These are phyloP conservation scores for Euspilapteryx auroguttella DNA, from an alignment of 2,888 invertebrate genomes.

Conservation along the genomic window DNA sequence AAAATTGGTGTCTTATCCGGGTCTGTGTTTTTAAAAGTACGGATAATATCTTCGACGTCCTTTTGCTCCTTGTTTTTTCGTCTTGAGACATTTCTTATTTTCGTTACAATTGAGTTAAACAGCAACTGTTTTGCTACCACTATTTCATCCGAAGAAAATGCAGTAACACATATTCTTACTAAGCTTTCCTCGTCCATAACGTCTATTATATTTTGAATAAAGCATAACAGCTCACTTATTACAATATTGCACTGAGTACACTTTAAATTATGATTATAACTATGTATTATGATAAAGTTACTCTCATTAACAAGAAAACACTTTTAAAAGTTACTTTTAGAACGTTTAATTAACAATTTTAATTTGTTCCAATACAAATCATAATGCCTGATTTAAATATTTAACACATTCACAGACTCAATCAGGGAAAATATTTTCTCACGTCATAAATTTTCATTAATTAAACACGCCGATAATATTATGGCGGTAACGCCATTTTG, in stretches of 20 bases:
- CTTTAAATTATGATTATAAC: not conserved
- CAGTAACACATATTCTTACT: not conserved
- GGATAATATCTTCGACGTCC: conserved; percentile 4
- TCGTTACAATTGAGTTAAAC: conserved; percentile 1
- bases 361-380: too few relatives aligned
- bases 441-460: too few relatives aligned
- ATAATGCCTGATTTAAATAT: too few relatives aligned
- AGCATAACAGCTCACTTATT: not conserved
- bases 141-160: not conserved
- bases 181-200: not conserved
- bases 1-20: not conserved
- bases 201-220: not conserved
- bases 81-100: not conserved
- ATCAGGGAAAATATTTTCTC: too few relatives aligned
- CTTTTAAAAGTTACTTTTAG: too few relatives aligned
- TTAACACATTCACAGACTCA: too few relatives aligned
- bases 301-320: too few relatives aligned
- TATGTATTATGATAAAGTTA: too few relatives aligned
- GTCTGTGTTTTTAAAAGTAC: not conserved
- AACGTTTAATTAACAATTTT: too few relatives aligned
- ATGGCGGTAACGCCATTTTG: too few relatives aligned
- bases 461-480: too few relatives aligned
- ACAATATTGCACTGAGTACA: not conserved
- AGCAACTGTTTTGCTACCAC: conserved; percentile 1
- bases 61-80: conserved; percentile 2